Evolutionary conservation across 2,888 invertebrate species (phyloP).

Genomic region (Limnephilus auricula): DNA sequence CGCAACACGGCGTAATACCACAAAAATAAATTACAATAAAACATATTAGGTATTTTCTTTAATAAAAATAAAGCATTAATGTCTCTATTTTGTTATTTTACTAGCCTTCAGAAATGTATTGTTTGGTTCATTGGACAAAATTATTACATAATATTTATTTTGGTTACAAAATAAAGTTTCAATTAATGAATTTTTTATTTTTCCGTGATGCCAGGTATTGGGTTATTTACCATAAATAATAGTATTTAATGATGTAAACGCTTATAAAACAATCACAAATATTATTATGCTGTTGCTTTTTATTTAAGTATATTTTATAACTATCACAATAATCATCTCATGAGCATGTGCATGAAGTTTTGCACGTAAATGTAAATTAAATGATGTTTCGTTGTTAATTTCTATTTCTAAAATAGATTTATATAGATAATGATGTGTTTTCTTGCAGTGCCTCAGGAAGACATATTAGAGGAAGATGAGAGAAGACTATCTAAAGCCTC

Average conservation of each 20-base stretch:
- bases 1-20: no score
- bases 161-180: no score
- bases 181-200: no score
- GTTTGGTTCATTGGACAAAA: no score
- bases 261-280: background rate
- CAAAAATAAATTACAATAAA: no score
- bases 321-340: conserved; percentile 53
- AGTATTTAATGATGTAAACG: background rate
- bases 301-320: conserved; percentile 8
- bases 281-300: background rate
- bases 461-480: conserved; percentile 77
- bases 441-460: conserved; percentile 76
- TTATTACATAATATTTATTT: no score
- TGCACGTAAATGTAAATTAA: conserved; percentile 35
- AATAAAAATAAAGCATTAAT: no score
- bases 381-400: background rate
- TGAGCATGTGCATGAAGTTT: conserved; percentile 54
- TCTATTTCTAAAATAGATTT: background rate
- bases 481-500: conserved; percentile 73
- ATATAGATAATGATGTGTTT: conserved; percentile 53
- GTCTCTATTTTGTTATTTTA: no score
- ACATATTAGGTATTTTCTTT: no score
- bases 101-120: no score
- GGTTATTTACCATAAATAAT: background rate
- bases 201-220: no score